phyloP scores from a whole-genome alignment of 2,888 invertebrate genomes.

The Aphidius colemani region DNA sequence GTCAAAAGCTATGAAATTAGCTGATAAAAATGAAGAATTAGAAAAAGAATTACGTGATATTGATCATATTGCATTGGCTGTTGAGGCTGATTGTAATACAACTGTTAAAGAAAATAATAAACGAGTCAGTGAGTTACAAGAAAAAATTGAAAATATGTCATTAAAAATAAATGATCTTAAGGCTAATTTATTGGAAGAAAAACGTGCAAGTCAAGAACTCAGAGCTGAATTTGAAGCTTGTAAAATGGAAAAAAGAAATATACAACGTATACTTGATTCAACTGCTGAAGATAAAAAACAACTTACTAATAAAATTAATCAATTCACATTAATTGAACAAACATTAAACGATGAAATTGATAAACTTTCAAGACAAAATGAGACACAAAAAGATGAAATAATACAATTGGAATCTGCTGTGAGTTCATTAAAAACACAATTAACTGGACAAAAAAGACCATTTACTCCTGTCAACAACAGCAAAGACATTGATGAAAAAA shows the following conservation, averaged over 20 bases:
- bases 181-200: constrained; percentile 59
- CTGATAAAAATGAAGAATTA: constrained; percentile 73
- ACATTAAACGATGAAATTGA: constrained; percentile 64
- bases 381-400: constrained; percentile 59
- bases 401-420: constrained; percentile 59
- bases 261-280: constrained; percentile 65
- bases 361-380: constrained; percentile 58
- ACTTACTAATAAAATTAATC: constrained; percentile 65
- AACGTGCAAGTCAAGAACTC: constrained; percentile 60
- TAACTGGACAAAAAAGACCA: constrained; percentile 31
- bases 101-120: constrained; percentile 67
- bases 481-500: constrained; percentile 15
- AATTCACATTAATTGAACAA: constrained; percentile 66
- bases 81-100: constrained; percentile 78
- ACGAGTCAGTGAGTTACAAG: constrained; percentile 60
- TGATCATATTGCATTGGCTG: constrained; percentile 74
- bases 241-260: constrained; percentile 65
- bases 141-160: constrained; percentile 61
- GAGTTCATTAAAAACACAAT: constrained; percentile 41
- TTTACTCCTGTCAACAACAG: constrained; percentile 31
- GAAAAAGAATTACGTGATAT: constrained; percentile 75
- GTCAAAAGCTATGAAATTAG: constrained; percentile 73
- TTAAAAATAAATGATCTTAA: constrained; percentile 62
- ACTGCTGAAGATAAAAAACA: constrained; percentile 65
- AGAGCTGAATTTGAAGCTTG: constrained; percentile 61